Evolutionary conservation across 2,113 vertebrate species (phyloP).

Genomic region (Prunella himalayana): DNA sequence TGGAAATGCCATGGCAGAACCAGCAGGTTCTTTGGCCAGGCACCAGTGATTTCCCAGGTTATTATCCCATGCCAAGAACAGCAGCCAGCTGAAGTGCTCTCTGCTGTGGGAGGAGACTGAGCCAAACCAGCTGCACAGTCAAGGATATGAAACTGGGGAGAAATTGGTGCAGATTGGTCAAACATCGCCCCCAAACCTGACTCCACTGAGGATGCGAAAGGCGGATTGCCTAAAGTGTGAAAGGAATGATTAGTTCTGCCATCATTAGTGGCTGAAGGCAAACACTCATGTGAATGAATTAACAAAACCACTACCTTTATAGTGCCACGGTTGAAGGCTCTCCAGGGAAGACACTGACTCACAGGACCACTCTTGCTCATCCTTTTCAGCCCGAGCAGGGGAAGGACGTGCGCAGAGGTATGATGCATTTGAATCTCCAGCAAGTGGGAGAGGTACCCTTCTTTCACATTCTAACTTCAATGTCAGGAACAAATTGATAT

Average conservation of each 20-base stretch:
- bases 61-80: background rate
- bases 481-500: background rate
- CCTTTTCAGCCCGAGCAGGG: background rate
- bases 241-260: background rate
- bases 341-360: constrained; percentile 16
- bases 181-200: background rate
- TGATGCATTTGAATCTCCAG: background rate
- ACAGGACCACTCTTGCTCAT: background rate
- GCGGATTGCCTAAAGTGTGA: background rate
- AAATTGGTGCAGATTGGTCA: background rate
- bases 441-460: background rate
- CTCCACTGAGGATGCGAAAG: background rate
- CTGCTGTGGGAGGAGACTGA: accelerated
- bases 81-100: background rate
- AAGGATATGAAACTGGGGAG: background rate
- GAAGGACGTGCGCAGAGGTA: background rate
- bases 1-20: background rate
- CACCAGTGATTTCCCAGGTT: background rate
- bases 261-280: background rate
- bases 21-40: background rate
- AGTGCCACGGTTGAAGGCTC: background rate
- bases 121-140: accelerated
- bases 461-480: background rate
- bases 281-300: background rate
- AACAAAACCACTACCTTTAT: background rate